Conservation (phyloP, 1,140 invertebrate species). For the Eueides isabella region DNA sequence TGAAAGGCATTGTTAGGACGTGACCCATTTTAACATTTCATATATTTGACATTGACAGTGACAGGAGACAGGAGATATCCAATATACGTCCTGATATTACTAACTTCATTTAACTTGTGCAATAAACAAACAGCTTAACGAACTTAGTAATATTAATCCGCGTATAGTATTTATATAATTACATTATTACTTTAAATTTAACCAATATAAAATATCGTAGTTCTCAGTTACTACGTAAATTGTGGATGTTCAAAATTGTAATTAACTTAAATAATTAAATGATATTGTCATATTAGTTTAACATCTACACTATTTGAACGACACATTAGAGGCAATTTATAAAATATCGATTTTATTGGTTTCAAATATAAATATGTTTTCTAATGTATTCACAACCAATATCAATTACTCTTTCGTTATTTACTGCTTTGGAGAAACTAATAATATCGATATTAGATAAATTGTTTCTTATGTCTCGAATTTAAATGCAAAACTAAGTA, state of each 20-base stretch:
- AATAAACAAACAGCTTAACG: background rate
- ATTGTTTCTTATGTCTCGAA: background rate
- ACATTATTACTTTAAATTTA: too few species aligned
- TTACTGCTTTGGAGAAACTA: background rate
- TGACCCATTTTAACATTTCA: background rate
- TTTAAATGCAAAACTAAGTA: constrained; percentile 10
- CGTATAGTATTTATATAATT: background rate
- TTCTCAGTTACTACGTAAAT: too few species aligned
- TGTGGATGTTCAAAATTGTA: too few species aligned
- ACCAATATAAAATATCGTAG: too few species aligned
- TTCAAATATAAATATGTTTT: background rate
- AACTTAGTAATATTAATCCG: background rate
- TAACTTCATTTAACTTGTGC: background rate
- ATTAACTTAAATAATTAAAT: background rate
- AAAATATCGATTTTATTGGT: background rate
- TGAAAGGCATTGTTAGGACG: background rate
- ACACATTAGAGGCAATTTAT: background rate
- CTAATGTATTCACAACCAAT: background rate
- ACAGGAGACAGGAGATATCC: background rate
- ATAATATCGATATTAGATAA: background rate
- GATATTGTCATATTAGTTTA: constrained; percentile 3
- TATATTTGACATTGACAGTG: background rate
- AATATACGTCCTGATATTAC: background rate
- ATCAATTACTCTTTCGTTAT: background rate
- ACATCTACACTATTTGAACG: background rate